A percentile compares a stretch with the other conserved stretches of the same genome.
Conservation (phyloP, 2,113 vertebrate genomes). For the Triplophysa dalaica region DNA sequence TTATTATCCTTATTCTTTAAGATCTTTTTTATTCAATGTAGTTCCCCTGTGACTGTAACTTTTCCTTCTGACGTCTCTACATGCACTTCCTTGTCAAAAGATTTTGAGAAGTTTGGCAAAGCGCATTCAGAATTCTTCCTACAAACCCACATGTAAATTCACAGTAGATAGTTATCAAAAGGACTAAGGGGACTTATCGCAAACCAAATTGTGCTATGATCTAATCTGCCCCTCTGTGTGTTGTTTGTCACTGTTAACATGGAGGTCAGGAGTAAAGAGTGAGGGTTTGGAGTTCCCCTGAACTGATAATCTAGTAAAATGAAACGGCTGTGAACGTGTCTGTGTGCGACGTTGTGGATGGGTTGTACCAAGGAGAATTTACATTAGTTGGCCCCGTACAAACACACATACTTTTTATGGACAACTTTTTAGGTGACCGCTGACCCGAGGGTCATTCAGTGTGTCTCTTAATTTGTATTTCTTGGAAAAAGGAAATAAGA, state of each 20-base stretch:
- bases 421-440: conserved; percentile 25
- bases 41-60: too few species aligned
- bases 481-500: conserved; percentile 30
- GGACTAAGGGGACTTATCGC: conserved; percentile 20
- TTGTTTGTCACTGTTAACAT: conserved; percentile 41
- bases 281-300: conserved; percentile 51
- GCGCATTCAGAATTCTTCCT: background rate
- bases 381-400: conserved; percentile 34
- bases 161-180: conserved; percentile 17
- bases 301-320: conserved; percentile 14
- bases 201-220: conserved; percentile 30
- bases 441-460: background rate
- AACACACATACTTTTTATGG: conserved; percentile 37
- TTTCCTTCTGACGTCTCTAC: background rate
- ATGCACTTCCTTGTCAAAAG: background rate
- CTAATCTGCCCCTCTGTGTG: conserved; percentile 11
- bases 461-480: conserved; percentile 46
- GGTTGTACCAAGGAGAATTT: conserved; percentile 25
- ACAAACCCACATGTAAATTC: conserved; percentile 7
- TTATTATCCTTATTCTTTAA: too few species aligned
- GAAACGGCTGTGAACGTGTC: conserved; percentile 13
- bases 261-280: conserved; percentile 22
- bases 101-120: background rate
- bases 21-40: too few species aligned
- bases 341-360: background rate